These are phyloP conservation scores for Ophioninae sp. DNA, from an alignment of 2,888 invertebrate genomes.

Conservation along the genomic window DNA sequence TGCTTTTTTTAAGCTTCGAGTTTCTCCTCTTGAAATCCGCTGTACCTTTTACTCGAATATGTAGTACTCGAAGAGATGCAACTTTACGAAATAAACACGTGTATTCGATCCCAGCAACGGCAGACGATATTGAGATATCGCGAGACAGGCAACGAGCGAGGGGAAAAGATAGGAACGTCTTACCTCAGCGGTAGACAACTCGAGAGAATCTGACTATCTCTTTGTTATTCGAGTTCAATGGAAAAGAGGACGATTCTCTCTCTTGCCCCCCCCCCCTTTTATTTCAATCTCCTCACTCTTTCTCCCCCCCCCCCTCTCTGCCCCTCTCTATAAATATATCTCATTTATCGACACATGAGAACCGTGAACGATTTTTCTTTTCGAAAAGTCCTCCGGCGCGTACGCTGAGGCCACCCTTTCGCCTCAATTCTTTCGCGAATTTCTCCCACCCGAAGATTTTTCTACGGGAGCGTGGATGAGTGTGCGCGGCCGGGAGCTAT, in stretches of 20 bases:
- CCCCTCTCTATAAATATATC: background rate
- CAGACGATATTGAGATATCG: conserved; percentile 57
- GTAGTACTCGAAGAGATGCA: conserved; percentile 16
- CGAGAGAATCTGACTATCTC: conserved; percentile 54
- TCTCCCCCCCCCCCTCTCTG: background rate
- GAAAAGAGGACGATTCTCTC: conserved; percentile 32
- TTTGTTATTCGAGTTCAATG: conserved; percentile 60
- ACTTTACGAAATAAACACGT: conserved; percentile 48
- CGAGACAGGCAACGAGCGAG: conserved; percentile 47
- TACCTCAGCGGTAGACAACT: background rate
- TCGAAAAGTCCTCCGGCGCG: conserved; percentile 12
- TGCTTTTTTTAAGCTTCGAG: background rate
- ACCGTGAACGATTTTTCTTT: conserved; percentile 26
- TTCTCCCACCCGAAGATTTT: conserved; percentile 40
- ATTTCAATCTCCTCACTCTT: background rate
- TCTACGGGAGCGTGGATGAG: conserved; percentile 1
- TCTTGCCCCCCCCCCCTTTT: background rate
- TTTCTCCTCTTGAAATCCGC: background rate
- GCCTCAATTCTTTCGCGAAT: conserved; percentile 32
- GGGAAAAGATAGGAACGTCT: conserved; percentile 24
- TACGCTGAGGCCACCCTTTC: conserved; percentile 5
- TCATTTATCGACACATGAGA: conserved; percentile 23
- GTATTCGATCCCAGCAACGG: conserved; percentile 21
- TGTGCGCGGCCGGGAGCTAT: conserved; percentile 36
- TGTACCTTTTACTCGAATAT: conserved; percentile 20